Evolutionary conservation across 2,888 invertebrate genomes (phyloP).

Genomic region (Ennomos erosarius): DNA sequence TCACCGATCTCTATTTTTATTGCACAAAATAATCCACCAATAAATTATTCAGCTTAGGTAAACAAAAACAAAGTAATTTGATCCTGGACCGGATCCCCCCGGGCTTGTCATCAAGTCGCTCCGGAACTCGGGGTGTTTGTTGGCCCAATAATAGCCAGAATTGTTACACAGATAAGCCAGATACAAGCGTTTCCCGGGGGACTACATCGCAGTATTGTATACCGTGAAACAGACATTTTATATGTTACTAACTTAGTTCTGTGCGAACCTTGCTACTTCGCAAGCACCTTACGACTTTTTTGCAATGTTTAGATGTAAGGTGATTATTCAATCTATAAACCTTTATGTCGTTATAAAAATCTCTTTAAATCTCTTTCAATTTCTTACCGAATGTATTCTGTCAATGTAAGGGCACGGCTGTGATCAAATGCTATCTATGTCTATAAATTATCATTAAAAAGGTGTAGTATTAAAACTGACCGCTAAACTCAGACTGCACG

Average conservation of each 20-base stretch:
- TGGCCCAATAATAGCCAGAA: slow-evolving; percentile 30
- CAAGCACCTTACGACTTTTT: too few species aligned
- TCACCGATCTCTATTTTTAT: not conserved
- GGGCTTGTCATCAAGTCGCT: slow-evolving; percentile 32
- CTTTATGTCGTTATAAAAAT: too few species aligned
- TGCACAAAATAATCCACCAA: slow-evolving; percentile 18
- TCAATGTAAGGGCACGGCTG: too few species aligned
- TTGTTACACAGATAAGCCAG: slow-evolving; percentile 29
- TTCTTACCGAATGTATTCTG: too few species aligned
- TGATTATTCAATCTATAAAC: too few species aligned
- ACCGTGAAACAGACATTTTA: not conserved
- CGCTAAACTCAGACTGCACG: too few species aligned
- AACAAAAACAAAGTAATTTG: slow-evolving; percentile 30
- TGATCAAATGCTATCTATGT: too few species aligned
- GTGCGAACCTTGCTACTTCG: too few species aligned
- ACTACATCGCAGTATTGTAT: slow-evolving; percentile 2
- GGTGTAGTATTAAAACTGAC: too few species aligned
- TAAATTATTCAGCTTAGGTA: slow-evolving; percentile 32
- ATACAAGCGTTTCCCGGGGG: slow-evolving; percentile 19
- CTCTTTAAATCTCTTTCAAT: too few species aligned
- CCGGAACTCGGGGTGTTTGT: slow-evolving; percentile 22
- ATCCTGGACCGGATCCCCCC: slow-evolving; percentile 20
- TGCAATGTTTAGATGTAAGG: too few species aligned
- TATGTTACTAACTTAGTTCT: not conserved
- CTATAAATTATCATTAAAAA: too few species aligned